These are phyloP conservation scores for Stichodactyla mertensii DNA, from an alignment of 64 coral and sea anemone species.

Conservation along the genomic window DNA sequence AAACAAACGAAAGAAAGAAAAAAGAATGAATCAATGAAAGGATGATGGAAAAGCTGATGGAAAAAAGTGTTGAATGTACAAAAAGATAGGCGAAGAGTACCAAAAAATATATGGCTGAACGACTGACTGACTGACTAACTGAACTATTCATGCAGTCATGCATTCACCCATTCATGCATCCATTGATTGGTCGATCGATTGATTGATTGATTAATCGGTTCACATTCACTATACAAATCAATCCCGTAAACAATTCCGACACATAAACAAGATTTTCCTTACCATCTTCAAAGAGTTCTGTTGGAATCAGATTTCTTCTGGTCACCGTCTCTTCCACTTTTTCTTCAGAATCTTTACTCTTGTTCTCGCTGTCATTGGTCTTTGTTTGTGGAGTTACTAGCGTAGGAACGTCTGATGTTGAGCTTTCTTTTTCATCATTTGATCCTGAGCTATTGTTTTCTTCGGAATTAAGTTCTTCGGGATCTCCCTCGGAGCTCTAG, in stretches of 20 bases:
- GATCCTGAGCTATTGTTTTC: neutral
- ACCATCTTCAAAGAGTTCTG: slow-evolving; percentile 65
- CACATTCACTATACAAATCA: too few species aligned
- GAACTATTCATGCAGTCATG: too few species aligned
- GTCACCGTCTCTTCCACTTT: neutral
- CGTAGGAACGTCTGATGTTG: neutral
- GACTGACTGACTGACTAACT: too few species aligned
- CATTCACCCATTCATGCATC: neutral
- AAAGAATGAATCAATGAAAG: too few species aligned
- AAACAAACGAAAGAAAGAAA: too few species aligned
- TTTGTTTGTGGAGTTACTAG: neutral
- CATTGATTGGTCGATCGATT: too few species aligned
- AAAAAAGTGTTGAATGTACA: too few species aligned
- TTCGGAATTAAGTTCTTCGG: neutral
- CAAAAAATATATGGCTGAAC: too few species aligned
- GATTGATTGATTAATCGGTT: too few species aligned
- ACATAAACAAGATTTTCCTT: neutral
- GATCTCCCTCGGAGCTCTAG: neutral
- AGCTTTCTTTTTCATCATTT: neutral
- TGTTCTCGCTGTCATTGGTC: neutral
- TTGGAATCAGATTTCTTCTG: slow-evolving; percentile 55
- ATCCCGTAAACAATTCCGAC: too few species aligned
- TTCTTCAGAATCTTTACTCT: neutral
- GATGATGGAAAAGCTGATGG: too few species aligned
- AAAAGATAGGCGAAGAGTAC: too few species aligned